Base-by-base conservation (phyloP, 2,113 vertebrate genomes). In the Chunga burmeisteri region DNA sequence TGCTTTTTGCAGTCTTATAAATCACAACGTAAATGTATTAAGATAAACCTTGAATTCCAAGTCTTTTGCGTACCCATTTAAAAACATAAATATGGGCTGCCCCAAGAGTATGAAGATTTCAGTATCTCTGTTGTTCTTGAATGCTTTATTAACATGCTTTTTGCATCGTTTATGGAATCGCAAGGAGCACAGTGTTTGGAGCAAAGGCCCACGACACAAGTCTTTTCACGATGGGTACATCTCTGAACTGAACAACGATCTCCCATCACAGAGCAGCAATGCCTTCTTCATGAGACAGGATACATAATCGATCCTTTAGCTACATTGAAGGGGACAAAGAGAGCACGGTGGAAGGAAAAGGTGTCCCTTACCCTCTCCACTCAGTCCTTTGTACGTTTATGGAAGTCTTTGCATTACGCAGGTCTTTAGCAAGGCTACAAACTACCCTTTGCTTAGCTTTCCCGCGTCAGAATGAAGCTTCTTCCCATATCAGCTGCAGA, bases 1-100 rank as follows among this genome's bases (percentile, higher is more conserved):
- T 84, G 63, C 61, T 93, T 96, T 70, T 87, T 93, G 88, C 92
- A 74, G 78, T 68, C 70, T 83, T 92, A 73, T 47, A 95, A 96
- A 95, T 95, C 46, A 8, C 74, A 91, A 3, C 75, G n/a, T 90
- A 72, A 67, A 92, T 90, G 38, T 92, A 88, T 83, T 59, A 88
- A 86, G 85, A 73, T 78, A 93, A 96, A 90, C 72, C 67, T 74
- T 81, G 47, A 94, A 95, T 93, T 90, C 50, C 50, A 47, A 73
- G 40, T 59, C 59, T 90, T 90, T 73, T 62, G 66, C 2, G 2
- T 52, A 49, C 29, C 46, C 58, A 68, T 93, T 90, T 46, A 49
- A 77, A 90, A 86, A 38, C 49, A 83, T 34, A 91, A 86, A 68
- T 50, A 70, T 2, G 23, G 42, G 22, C 50, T 88, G 58, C 16